A percentile compares a stretch with the other conserved stretches of the same genome.
These are phyloP conservation scores for Hesperophylax magnus DNA, from an alignment of 1,140 invertebrate genomes.

Conservation along the genomic window DNA sequence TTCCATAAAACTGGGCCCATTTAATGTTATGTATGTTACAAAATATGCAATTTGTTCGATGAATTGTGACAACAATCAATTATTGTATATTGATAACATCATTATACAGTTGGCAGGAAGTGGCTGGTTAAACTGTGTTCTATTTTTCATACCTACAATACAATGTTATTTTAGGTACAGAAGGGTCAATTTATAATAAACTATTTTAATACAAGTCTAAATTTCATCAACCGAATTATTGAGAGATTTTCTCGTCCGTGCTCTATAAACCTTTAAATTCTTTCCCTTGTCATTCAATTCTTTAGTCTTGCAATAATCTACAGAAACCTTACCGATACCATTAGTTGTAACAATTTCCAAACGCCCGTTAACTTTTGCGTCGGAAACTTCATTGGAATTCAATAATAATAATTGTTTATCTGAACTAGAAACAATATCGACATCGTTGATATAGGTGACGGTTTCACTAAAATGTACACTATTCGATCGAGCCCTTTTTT, in stretches of 20 bases:
- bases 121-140: no score
- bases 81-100: no score
- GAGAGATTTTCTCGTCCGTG: background rate
- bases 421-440: background rate
- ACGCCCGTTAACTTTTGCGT: background rate
- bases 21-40: no score
- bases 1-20: no score
- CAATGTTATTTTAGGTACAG: no score
- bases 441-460: conserved; percentile 41
- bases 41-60: no score
- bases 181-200: no score
- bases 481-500: conserved; percentile 49
- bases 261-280: background rate
- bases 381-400: background rate
- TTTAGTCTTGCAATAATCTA: background rate
- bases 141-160: no score
- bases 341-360: background rate
- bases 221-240: conserved; percentile 19
- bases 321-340: background rate
- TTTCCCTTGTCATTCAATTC: conserved; percentile 5
- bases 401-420: background rate
- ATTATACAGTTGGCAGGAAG: no score
- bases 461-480: conserved; percentile 54
- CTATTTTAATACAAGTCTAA: background rate
- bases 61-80: no score